Evolutionary conservation across 1,140 invertebrate genomes (phyloP).

Genomic region (Trissolcus basalis): DNA sequence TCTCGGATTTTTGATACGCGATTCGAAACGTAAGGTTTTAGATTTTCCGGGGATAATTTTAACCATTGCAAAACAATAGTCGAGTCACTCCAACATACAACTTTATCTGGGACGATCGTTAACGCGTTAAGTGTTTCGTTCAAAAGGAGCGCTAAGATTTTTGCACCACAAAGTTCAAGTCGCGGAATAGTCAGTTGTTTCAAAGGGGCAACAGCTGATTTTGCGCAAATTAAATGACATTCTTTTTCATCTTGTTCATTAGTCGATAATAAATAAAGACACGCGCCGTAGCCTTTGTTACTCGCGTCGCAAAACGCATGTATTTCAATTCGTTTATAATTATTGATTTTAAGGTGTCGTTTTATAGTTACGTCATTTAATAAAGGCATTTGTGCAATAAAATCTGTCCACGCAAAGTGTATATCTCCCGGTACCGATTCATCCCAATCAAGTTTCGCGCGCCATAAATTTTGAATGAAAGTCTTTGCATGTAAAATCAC

Average conservation of each 20-base stretch:
- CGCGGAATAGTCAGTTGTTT: slow-evolving; percentile 18
- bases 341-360: too few relatives aligned
- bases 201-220: slow-evolving; percentile 66
- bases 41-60: not conserved
- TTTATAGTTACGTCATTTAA: too few relatives aligned
- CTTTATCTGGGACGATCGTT: not conserved
- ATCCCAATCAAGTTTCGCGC: not conserved
- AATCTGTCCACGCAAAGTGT: slow-evolving; percentile 9
- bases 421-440: too few relatives aligned
- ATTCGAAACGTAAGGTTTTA: not conserved
- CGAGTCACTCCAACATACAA: not conserved
- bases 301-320: slow-evolving; percentile 46
- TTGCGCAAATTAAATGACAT: slow-evolving; percentile 57
- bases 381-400: too few relatives aligned
- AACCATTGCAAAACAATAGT: not conserved
- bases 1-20: not conserved
- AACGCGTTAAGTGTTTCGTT: not conserved
- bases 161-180: not conserved
- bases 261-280: slow-evolving; percentile 41
- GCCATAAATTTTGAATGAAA: not conserved
- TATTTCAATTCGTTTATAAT: too few relatives aligned
- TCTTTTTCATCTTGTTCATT: slow-evolving; percentile 7
- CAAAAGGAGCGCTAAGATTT: not conserved
- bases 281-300: slow-evolving; percentile 18
- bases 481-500: not conserved